Base-by-base conservation (phyloP, 2,113 vertebrate genomes). In the Mustelus asterias region DNA sequence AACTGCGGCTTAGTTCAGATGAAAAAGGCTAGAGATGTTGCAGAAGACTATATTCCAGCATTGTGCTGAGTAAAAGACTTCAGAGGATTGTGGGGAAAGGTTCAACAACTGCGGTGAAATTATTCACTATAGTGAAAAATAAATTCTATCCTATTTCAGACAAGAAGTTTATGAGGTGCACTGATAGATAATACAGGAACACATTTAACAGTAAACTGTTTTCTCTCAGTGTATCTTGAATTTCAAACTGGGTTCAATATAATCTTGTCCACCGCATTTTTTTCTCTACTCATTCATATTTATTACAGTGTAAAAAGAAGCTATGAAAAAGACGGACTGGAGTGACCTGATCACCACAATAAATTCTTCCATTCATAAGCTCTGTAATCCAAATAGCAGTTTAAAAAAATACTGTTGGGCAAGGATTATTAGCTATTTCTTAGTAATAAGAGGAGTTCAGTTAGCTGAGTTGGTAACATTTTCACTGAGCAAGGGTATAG, bases 121-220 rank as follows among this genome's bases (percentile, higher is more conserved):
- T 97, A 97, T 96, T 96, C 95, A 95, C 96, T 96, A 96, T 96
- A 97, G 95, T 97, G 96, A 95, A 96, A 72, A 96, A 97, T 97
- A 97, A 97, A 97, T 97, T 97, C 97, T 96, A 96, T 96, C 22
- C 44, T 96, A 96, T 96, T 86, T 48, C 80, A 70, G 96, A 96
- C 95, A 96, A 96, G 96, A 97, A 96, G 97, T 97, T 96, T 97
- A 97, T 96, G 20, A 96, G 96, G 97, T 96, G 96, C 96, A 96
- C 96, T 97, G 97, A 97, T 96, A 96, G 96, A 97, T 97, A 97
- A 97, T 96, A 97, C 96, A 54, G 94, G 41, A 95, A 33, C 94
- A 44, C 67, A 95, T 24, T 76, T 95, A 72, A 72, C 69, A 95
- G 94, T 95, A 54, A 48, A 48, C 48, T 95, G 67, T 72, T 95